Base-by-base conservation (phyloP, 1,140 invertebrate genomes). In the Drosophila auraria region DNA sequence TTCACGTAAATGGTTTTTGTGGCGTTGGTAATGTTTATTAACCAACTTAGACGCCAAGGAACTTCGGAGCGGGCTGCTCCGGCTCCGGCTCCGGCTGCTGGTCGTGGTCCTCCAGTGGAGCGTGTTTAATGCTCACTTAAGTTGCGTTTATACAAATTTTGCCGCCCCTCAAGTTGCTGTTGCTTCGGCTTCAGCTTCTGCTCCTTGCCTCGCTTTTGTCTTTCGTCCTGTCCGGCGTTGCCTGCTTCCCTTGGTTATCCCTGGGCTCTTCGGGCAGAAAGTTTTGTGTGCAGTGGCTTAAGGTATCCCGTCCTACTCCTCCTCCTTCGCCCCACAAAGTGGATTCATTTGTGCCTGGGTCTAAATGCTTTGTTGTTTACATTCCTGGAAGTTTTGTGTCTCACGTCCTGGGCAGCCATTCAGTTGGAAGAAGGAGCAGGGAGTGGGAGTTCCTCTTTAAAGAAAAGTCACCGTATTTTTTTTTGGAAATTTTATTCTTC, bases 21-120 rank as follows among this genome's bases (percentile, higher is more conserved):
- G 87, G 86, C 87, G 82, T 90, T 86, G 75, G 87, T 90, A 89
- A 89, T 89, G 86, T 89, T 89, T 89, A 89, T 90, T 91, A 90
- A 86, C 86, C 87, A 86, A 86, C 82, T 91, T 90, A 82, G 83
- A 63, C 63, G 51, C 66, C 65, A 74, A 33, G 56, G 40, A 77
- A 59, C 62, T 74, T 58, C 20, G 30, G 5, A 20, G 72, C 20
- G 14, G 20, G 8, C 9, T 33, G 33, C 33, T 33, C 33, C 9
- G 33, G 33, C 33, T 33, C 27, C 6, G 27, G 27, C 27, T 27
- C 27, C 6, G 27, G 33, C 20, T 38, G 11, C 1, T 17, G 20
- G 8, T 36, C 44, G 59, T 75, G 59, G 64, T 86, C 65, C 82
- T 87, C 54, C 78, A 80, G 75, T 90, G 78, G 65, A 90, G 86